A percentile compares a stretch with the other conserved stretches of the same genome.
Conservation (phyloP, 2,888 invertebrate genomes). For the Chymomyza amoena region DNA sequence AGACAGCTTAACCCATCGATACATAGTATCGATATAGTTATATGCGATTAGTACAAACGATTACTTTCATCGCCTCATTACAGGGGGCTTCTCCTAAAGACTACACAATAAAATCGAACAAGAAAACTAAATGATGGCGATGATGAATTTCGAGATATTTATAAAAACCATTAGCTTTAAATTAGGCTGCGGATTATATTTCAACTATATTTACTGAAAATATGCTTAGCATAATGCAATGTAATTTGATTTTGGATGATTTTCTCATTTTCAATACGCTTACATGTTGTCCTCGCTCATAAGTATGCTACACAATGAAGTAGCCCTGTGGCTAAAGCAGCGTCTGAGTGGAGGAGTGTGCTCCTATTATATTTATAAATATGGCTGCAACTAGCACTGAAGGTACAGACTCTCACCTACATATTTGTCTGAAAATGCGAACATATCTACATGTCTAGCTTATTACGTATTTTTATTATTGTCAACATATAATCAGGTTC, state of each 20-base stretch:
- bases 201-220: background rate
- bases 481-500: slow-evolving; percentile 57
- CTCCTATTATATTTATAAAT: background rate
- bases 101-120: too few species aligned
- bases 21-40: too few species aligned
- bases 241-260: background rate
- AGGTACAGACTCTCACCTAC: background rate
- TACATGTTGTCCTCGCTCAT: background rate
- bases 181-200: background rate
- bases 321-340: background rate
- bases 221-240: background rate
- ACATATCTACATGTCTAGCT: slow-evolving; percentile 10
- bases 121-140: too few species aligned
- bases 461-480: slow-evolving; percentile 42
- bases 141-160: too few species aligned
- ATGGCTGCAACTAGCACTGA: background rate
- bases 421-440: background rate
- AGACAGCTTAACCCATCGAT: too few species aligned
- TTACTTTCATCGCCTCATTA: too few species aligned
- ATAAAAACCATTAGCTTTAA: too few species aligned
- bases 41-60: too few species aligned
- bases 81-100: too few species aligned
- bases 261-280: background rate
- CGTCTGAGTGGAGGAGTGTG: background rate
- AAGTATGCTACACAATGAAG: background rate